phyloP scores from a whole-genome alignment of 30 jellyfish, hydroid and myxozoan species.

The Cassiopea xamachana region DNA sequence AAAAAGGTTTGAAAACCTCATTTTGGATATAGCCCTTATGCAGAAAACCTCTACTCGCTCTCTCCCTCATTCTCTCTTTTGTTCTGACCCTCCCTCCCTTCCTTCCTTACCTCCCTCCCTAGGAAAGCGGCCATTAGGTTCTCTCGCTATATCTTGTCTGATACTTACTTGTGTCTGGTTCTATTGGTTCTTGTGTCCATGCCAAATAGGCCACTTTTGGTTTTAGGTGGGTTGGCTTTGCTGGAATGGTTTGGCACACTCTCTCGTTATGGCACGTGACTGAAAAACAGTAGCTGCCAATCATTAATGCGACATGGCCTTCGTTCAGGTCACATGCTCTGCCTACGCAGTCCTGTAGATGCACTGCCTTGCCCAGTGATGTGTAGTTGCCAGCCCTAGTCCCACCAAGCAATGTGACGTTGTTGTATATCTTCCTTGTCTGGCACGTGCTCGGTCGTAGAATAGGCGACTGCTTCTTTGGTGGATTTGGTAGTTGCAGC shows the following conservation, averaged over 20 bases:
- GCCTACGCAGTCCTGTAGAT: slow-evolving; percentile 95
- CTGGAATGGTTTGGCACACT: slow-evolving; percentile 97
- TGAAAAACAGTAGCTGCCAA: slow-evolving; percentile 94
- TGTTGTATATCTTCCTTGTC: slow-evolving; percentile 92
- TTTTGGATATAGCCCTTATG: too few relatives aligned
- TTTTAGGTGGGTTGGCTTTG: slow-evolving; percentile 91
- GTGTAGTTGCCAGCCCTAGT: slow-evolving; percentile 97
- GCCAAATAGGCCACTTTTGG: slow-evolving; percentile 98
- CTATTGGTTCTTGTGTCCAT: slow-evolving; percentile 99
- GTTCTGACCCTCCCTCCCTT: too few relatives aligned
- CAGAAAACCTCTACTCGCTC: too few relatives aligned
- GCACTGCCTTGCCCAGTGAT: slow-evolving; percentile 95
- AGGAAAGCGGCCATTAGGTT: too few relatives aligned
- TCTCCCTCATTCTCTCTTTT: too few relatives aligned
- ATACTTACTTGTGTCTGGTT: slow-evolving; percentile 93
- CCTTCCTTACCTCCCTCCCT: too few relatives aligned
- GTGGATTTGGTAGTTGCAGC: slow-evolving; percentile 58
- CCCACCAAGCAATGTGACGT: slow-evolving; percentile 95
- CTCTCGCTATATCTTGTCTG: too few relatives aligned
- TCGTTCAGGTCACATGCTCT: slow-evolving; percentile 98
- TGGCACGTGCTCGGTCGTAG: slow-evolving; percentile 98
- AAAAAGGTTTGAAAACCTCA: too few relatives aligned
- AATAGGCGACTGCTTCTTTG: slow-evolving; percentile 91
- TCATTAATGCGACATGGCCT: slow-evolving; percentile 97
- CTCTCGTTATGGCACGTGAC: slow-evolving; percentile 96